Conservation (phyloP, 2,113 vertebrate genomes). For the Podarcis muralis region DNA sequence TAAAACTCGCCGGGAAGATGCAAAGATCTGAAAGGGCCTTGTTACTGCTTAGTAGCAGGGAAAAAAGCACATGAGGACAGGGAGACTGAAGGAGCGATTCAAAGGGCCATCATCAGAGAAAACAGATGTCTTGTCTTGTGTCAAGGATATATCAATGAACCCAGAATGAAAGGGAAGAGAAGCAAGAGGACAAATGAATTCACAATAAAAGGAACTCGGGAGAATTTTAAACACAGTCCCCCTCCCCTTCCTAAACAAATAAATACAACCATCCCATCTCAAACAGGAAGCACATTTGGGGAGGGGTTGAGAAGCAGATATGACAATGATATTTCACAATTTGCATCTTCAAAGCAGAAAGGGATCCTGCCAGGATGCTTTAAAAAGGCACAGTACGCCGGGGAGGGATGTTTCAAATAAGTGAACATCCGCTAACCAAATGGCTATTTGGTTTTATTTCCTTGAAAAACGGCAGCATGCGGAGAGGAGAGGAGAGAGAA, state of each 20-base stretch:
- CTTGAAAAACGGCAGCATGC: background rate
- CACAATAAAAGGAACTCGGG: background rate
- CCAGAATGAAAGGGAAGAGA: background rate
- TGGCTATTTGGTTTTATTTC: background rate
- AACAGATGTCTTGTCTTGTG: background rate
- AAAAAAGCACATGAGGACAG: background rate
- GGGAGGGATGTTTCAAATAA: slow-evolving; percentile 27
- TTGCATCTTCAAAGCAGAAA: slow-evolving; percentile 10
- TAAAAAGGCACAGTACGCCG: background rate
- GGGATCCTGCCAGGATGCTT: background rate
- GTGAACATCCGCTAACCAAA: slow-evolving; percentile 11
- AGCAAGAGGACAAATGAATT: background rate
- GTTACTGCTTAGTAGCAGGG: background rate
- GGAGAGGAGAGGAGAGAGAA: background rate
- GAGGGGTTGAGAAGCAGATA: background rate
- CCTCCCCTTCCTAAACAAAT: background rate
- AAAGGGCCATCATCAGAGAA: background rate
- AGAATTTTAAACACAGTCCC: background rate
- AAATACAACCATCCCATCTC: slow-evolving; percentile 2
- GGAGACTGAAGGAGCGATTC: rapidly evolving
- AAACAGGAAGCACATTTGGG: slow-evolving; percentile 6
- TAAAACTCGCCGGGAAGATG: background rate
- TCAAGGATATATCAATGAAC: background rate
- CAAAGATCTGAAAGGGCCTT: background rate
- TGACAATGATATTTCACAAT: slow-evolving; percentile 1